These are phyloP conservation scores for Cerceris rybyensis DNA, from an alignment of 2,888 invertebrate genomes.

Conservation along the genomic window DNA sequence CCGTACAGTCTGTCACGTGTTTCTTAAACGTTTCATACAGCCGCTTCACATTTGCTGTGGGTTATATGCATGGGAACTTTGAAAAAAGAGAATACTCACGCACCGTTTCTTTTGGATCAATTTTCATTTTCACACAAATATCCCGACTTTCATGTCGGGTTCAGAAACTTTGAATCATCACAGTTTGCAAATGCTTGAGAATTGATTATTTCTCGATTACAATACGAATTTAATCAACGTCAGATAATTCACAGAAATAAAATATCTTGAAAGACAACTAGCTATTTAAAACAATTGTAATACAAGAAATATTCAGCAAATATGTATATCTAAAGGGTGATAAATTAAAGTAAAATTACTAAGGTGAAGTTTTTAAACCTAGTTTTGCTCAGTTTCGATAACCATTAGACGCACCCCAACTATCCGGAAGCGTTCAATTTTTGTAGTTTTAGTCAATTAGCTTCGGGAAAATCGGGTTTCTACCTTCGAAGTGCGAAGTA, in stretches of 20 bases:
- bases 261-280: no score
- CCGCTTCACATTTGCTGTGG: slow-evolving; percentile 51
- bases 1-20: slow-evolving; percentile 53
- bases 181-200: no score
- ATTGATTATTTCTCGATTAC: no score
- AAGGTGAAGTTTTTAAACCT: not conserved
- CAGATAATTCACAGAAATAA: no score
- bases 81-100: slow-evolving; percentile 58
- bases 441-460: slow-evolving; percentile 64
- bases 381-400: slow-evolving; percentile 25
- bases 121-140: not conserved
- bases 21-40: slow-evolving; percentile 48
- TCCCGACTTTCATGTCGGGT: not conserved
- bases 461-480: slow-evolving; percentile 65
- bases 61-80: slow-evolving; percentile 58
- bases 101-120: slow-evolving; percentile 10
- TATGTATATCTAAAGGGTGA: no score
- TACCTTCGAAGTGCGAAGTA: slow-evolving; percentile 60
- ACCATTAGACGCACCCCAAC: slow-evolving; percentile 4
- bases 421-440: slow-evolving; percentile 58
- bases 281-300: no score
- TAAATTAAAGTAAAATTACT: no score
- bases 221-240: no score
- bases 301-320: no score
- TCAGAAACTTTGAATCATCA: no score